Base-by-base conservation (phyloP, 37 sponge, comb jelly and placozoan genomes). In the Ephydatia muelleri region DNA sequence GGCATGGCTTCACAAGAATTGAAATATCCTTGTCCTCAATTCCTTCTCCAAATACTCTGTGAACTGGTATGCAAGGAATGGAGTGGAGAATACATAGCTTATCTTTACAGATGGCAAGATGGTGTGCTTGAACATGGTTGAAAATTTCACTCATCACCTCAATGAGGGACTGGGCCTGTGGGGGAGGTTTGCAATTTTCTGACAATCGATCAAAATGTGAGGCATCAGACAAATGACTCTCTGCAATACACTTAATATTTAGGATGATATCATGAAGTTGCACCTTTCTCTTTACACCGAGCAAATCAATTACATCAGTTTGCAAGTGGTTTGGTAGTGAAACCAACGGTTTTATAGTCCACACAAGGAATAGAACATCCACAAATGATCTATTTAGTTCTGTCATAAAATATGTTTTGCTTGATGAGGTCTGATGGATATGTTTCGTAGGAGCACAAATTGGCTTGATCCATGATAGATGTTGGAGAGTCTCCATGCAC, bases 281-380 rank as follows among this genome's bases (percentile, higher is more conserved):
- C 39, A 77, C 69, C 23, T 65, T 0, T 28, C 38, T 2, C 1
- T 6, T 68, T 2, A 88, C 16, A 25, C 79, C 67, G 28, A 88
- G 33, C 0, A 25, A 37, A 65, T 80, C n/a, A n/a, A n/a, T n/a
- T n/a, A n/a, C n/a, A n/a, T n/a, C n/a, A n/a, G n/a, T n/a, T n/a
- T n/a, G n/a, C 12, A 19, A 3, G 5, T 72, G 29, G 12, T 31
- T 8, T 32, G 89, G 84, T 33, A 79, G 65, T 8, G 16, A 2
- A 27, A 83, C 65, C 36, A 89, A 70, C 23, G 90, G 90, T 66
- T 74, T 84, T 21, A 89, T 77, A 37, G 90, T 83, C 90, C 90
- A 89, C 37, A 89, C 6, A 3, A 84, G 71, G 25, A 64, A 22
- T n/a, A n/a, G n/a, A n/a, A n/a, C n/a, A n/a, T n/a, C n/a, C n/a